These are phyloP conservation scores for Volucella inflata DNA, from an alignment of 2,888 invertebrate species.

Conservation along the genomic window DNA sequence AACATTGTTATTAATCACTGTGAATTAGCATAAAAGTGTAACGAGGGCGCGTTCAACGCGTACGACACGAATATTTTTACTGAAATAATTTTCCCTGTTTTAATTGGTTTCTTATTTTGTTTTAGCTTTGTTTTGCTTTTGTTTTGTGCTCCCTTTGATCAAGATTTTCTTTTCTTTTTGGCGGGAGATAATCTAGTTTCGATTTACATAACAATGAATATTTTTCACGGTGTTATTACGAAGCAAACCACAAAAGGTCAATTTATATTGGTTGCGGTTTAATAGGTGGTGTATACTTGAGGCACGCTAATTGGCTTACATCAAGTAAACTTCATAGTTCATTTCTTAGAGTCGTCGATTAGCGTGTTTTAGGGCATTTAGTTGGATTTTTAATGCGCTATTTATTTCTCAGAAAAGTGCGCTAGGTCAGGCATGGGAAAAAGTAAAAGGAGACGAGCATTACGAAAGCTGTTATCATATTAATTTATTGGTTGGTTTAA, in stretches of 20 bases:
- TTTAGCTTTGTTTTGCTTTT: slow-evolving; percentile 31
- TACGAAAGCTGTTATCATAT: not conserved
- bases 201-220: slow-evolving; percentile 46
- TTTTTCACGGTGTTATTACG: slow-evolving; percentile 39
- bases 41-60: slow-evolving; percentile 31
- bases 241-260: slow-evolving; percentile 62
- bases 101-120: slow-evolving; percentile 9
- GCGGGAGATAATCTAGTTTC: slow-evolving; percentile 42
- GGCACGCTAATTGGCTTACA: not conserved
- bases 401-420: slow-evolving; percentile 25
- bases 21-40: slow-evolving; percentile 43
- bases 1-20: slow-evolving; percentile 47
- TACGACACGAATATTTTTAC: not conserved
- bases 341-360: not conserved
- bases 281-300: not conserved
- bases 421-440: slow-evolving; percentile 41
- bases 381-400: slow-evolving; percentile 8
- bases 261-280: slow-evolving; percentile 30
- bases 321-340: not conserved
- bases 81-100: not conserved
- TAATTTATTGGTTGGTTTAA: not conserved
- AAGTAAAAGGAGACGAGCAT: slow-evolving; percentile 18
- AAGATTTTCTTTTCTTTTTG: slow-evolving; percentile 7
- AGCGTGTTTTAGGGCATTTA: slow-evolving; percentile 36
- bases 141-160: slow-evolving; percentile 35